Conservation (phyloP, 2,113 vertebrate genomes). For the Sorex fumeus region DNA sequence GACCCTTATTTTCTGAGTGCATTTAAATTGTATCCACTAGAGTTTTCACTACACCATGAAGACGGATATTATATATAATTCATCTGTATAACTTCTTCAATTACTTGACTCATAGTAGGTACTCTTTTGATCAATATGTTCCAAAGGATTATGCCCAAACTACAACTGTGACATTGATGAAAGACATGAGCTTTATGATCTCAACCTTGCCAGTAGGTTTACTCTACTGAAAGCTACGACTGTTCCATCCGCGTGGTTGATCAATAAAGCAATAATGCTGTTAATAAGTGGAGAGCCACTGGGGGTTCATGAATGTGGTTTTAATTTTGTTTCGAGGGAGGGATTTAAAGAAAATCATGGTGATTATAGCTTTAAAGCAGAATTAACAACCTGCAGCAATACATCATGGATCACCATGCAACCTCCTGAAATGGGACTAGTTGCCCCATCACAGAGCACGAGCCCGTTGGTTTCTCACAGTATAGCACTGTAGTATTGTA, state of each 20-base stretch:
- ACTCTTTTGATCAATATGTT: constrained; percentile 7
- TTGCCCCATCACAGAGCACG: not conserved
- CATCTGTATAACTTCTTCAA: not conserved
- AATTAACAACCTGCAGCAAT: not conserved
- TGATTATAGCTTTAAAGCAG: constrained; percentile 2
- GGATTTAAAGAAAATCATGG: not conserved
- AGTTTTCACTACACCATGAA: not conserved
- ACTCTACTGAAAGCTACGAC: constrained; percentile 3
- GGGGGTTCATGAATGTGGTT: constrained; percentile 4
- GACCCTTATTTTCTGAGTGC: constrained; percentile 69
- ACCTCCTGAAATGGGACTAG: not conserved
- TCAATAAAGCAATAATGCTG: constrained; percentile 62
- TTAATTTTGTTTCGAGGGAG: constrained; percentile 22
- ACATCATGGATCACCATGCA: not conserved
- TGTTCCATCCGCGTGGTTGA: not conserved
- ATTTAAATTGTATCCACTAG: constrained; percentile 52
- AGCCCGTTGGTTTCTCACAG: not conserved
- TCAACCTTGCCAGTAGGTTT: constrained; percentile 4
- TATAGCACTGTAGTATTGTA: too few relatives aligned
- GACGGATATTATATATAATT: not conserved
- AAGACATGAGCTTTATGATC: constrained; percentile 53
- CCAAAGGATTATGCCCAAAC: constrained; percentile 22
- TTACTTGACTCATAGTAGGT: constrained; percentile 7
- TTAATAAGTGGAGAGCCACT: constrained; percentile 32
- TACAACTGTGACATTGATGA: not conserved